Conservation (phyloP, 2,113 vertebrate species). For the Sminthopsis crassicaudata region DNA sequence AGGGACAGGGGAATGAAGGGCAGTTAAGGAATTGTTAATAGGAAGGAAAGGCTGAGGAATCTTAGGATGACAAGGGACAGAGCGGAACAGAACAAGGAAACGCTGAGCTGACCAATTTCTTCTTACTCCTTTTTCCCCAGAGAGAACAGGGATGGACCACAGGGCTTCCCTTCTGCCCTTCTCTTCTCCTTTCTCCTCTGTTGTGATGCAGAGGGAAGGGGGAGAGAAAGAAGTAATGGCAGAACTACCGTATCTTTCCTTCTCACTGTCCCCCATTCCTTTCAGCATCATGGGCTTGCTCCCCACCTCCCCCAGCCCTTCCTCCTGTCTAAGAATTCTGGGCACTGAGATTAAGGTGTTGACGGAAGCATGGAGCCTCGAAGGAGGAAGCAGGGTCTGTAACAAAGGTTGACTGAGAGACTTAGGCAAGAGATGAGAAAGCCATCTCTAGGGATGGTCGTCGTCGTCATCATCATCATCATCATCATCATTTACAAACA, state of each 20-base stretch:
- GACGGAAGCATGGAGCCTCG: background rate
- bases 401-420: background rate
- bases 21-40: background rate
- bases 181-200: background rate
- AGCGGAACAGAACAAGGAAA: background rate
- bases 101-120: background rate
- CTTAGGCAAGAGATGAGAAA: background rate
- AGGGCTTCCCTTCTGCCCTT: background rate
- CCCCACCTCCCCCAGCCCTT: background rate
- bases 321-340: background rate
- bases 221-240: background rate
- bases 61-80: background rate
- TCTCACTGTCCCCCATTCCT: background rate
- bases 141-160: background rate
- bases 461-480: too few species aligned
- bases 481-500: background rate
- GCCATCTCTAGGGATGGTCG: background rate
- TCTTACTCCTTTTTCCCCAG: background rate
- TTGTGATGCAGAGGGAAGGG: background rate
- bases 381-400: background rate
- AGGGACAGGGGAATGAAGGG: too few species aligned
- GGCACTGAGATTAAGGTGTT: background rate
- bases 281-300: background rate
- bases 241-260: background rate
- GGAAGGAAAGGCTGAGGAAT: background rate